Evolutionary conservation across 2,113 vertebrate species (phyloP).

Genomic region (cattle (Bos taurus)): DNA sequence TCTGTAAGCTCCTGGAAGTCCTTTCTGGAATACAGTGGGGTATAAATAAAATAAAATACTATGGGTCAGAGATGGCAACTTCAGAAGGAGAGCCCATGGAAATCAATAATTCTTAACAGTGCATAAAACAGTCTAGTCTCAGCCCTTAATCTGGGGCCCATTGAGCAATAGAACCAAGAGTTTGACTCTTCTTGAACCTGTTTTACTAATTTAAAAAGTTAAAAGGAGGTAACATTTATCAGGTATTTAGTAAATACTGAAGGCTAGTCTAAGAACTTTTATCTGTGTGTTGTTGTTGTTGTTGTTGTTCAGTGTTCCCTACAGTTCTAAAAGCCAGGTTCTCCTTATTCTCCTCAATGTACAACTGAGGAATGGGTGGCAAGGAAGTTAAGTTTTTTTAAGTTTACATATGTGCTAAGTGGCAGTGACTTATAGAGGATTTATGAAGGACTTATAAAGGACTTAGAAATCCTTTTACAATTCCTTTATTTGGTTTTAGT

Average conservation of each 20-base stretch:
- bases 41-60: conserved; percentile 59
- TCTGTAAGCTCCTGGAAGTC: conserved; percentile 10
- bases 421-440: neutral
- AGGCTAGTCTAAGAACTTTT: neutral
- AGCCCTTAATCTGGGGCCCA: neutral
- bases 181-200: neutral
- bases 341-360: neutral
- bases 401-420: neutral
- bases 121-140: neutral
- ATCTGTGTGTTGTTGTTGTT: neutral
- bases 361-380: neutral
- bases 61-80: neutral
- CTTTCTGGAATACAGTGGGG: conserved; percentile 7
- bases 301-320: neutral
- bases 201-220: conserved; percentile 25
- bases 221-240: neutral
- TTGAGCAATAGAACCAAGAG: neutral
- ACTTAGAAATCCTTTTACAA: neutral
- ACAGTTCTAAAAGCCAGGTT: neutral
- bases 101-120: conserved; percentile 7
- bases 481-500: neutral
- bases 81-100: neutral
- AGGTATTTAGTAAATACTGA: neutral
- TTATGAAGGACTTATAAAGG: neutral
- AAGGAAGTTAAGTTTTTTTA: neutral